Evolutionary conservation across 2,888 invertebrate genomes (phyloP).

Genomic region (Stenurella melanura): DNA sequence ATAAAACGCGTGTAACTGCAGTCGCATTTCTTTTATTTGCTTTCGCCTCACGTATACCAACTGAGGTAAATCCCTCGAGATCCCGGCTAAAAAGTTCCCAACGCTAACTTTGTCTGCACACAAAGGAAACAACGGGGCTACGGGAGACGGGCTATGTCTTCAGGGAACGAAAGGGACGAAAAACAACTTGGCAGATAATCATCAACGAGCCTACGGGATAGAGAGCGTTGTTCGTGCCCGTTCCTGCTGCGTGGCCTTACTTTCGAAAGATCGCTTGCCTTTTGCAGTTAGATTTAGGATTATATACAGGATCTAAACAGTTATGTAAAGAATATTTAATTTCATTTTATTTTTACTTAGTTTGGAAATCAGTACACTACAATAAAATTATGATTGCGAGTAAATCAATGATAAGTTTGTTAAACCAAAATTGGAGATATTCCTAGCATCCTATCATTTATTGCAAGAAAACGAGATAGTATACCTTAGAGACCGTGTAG

Average conservation of each 20-base stretch:
- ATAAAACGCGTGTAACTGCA: constrained; percentile 56
- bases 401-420: too few species aligned
- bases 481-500: too few species aligned
- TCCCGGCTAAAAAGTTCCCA: constrained; percentile 68
- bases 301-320: not conserved
- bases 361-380: too few species aligned
- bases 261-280: constrained; percentile 24
- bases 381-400: too few species aligned
- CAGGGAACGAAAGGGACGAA: constrained; percentile 38
- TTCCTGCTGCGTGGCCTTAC: constrained; percentile 1
- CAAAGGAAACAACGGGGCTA: constrained; percentile 65
- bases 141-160: constrained; percentile 54
- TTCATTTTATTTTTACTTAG: too few species aligned
- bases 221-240: constrained; percentile 21
- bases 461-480: too few species aligned
- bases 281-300: constrained; percentile 23
- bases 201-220: constrained; percentile 29
- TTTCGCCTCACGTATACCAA: constrained; percentile 68
- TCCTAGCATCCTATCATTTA: too few species aligned
- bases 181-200: constrained; percentile 41
- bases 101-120: constrained; percentile 68
- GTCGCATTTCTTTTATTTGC: constrained; percentile 67
- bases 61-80: constrained; percentile 68
- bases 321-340: too few species aligned
- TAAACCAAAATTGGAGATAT: too few species aligned